These are phyloP conservation scores for Halocaridina rubra DNA, from an alignment of 2,888 invertebrate species.

Conservation along the genomic window DNA sequence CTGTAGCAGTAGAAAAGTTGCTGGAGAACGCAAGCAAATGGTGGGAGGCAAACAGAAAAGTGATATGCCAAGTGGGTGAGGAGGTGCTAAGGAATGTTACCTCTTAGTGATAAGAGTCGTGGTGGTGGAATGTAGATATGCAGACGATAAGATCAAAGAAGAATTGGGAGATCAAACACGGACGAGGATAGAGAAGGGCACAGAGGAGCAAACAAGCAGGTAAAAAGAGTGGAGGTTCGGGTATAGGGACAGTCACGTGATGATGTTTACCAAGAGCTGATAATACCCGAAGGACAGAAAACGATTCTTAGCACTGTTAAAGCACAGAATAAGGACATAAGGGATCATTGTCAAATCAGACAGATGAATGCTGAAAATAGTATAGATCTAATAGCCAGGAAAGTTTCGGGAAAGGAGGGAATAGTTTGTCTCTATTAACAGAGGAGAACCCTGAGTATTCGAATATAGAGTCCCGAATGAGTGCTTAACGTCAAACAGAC, in stretches of 20 bases:
- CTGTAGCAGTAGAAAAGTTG: no score
- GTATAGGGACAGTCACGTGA: not conserved
- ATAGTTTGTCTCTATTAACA: not conserved
- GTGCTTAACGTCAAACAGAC: no score
- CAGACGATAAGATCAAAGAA: no score
- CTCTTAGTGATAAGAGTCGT: no score
- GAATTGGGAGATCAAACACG: no score
- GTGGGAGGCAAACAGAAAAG: no score
- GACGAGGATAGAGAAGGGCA: no score
- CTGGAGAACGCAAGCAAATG: no score
- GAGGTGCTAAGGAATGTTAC: no score
- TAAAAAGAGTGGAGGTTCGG: not conserved
- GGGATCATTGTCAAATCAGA: not conserved
- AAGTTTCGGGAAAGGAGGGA: not conserved
- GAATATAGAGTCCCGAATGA: not conserved
- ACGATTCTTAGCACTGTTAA: not conserved
- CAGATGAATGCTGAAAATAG: not conserved
- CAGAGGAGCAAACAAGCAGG: not conserved
- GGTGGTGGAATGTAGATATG: no score
- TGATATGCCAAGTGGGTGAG: no score
- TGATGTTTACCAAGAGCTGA: not conserved
- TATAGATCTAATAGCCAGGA: not conserved
- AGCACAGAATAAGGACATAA: not conserved
- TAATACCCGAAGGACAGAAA: not conserved
- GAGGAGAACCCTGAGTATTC: not conserved